phyloP scores from a whole-genome alignment of 37 sponge, comb jelly and placozoan genomes.

The Mnemiopsis leidyi region DNA sequence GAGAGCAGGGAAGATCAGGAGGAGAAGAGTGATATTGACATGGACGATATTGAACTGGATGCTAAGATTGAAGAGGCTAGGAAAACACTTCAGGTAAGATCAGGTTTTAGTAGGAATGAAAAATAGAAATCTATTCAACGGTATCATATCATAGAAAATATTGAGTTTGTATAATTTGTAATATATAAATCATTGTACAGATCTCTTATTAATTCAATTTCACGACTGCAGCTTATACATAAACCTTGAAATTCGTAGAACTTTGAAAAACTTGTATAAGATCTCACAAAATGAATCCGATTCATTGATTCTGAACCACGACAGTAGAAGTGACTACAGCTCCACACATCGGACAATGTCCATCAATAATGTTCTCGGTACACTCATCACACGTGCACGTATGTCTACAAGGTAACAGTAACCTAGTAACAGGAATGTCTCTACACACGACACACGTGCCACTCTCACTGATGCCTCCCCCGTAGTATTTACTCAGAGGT shows the following conservation, averaged over 20 bases:
- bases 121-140: neutral
- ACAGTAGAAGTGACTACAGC: neutral
- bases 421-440: neutral
- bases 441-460: constrained; percentile 19
- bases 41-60: constrained; percentile 49
- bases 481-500: neutral
- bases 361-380: neutral
- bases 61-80: constrained; percentile 49
- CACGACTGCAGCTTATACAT: too few relatives aligned
- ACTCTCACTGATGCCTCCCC: neutral
- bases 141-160: neutral
- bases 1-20: neutral
- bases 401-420: constrained; percentile 10
- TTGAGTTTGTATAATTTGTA: too few relatives aligned
- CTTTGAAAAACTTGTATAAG: too few relatives aligned
- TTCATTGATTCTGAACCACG: too few relatives aligned
- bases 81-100: constrained; percentile 25
- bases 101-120: too few relatives aligned
- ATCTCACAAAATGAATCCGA: too few relatives aligned
- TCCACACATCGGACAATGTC: constrained; percentile 37
- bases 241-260: too few relatives aligned
- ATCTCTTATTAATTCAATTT: too few relatives aligned
- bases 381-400: constrained; percentile 4
- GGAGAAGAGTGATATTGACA: neutral
- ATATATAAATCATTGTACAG: too few relatives aligned